Percentiles rank a stretch among this genome's conserved stretches.
Conservation (phyloP, 2,888 invertebrate species). For the Onchidella celtica region DNA sequence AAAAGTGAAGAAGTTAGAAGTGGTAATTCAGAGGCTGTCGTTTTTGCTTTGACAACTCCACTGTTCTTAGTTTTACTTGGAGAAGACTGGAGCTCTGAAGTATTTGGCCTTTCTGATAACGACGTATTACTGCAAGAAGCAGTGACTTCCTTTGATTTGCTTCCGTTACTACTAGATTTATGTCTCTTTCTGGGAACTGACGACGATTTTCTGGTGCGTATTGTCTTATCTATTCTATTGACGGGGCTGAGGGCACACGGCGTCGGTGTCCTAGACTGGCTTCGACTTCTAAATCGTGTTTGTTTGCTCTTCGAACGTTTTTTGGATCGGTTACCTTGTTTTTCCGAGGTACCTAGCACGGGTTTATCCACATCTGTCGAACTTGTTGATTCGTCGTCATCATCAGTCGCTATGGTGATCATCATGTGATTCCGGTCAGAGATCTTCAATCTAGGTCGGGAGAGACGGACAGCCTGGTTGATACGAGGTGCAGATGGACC, state of each 20-base stretch:
- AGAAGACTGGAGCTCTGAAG: neutral
- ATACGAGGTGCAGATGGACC: neutral
- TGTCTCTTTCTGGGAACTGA: neutral
- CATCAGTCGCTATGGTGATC: slow-evolving; percentile 77
- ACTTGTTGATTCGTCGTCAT: slow-evolving; percentile 50
- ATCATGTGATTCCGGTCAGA: slow-evolving; percentile 81
- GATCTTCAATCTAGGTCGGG: slow-evolving; percentile 81
- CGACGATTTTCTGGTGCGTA: neutral
- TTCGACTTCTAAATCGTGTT: neutral
- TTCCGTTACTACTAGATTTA: neutral
- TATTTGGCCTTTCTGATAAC: neutral
- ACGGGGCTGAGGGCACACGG: neutral
- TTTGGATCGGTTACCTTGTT: slow-evolving; percentile 3
- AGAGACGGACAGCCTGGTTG: slow-evolving; percentile 75
- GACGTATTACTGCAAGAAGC: slow-evolving; percentile 8
- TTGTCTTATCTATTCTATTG: neutral
- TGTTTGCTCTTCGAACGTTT: slow-evolving; percentile 11
- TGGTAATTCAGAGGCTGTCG: slow-evolving; percentile 7
- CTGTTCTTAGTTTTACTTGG: neutral
- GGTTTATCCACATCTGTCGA: slow-evolving; percentile 41
- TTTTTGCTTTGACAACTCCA: neutral
- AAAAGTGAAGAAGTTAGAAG: slow-evolving; percentile 20
- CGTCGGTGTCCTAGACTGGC: slow-evolving; percentile 19
- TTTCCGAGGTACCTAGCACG: neutral
- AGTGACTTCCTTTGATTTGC: neutral